Evolutionary conservation across 2,113 vertebrate genomes (phyloP).

Genomic region (Eolophus roseicapilla): DNA sequence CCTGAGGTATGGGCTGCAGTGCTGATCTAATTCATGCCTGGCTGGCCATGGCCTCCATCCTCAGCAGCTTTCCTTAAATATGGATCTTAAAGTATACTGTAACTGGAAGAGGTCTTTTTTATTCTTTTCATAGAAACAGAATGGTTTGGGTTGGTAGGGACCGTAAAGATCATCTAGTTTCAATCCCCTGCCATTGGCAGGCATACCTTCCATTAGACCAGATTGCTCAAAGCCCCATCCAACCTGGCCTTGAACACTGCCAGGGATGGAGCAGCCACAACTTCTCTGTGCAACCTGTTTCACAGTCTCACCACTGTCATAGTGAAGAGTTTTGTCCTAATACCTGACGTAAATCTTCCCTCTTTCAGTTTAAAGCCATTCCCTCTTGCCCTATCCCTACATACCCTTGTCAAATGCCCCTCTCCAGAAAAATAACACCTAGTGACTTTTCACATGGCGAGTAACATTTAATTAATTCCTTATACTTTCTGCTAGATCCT

Average conservation of each 20-base stretch:
- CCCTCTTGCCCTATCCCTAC: not conserved
- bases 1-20: not conserved
- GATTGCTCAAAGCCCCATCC: not conserved
- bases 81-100: not conserved
- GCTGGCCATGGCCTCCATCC: not conserved
- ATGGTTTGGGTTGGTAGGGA: not conserved
- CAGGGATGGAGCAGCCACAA: not conserved
- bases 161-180: not conserved
- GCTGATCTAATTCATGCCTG: not conserved
- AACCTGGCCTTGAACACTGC: not conserved
- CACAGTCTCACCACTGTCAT: not conserved
- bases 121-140: not conserved
- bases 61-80: not conserved
- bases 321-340: not conserved
- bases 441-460: not conserved
- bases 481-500: not conserved
- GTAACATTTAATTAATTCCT: not conserved
- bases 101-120: not conserved
- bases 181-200: not conserved
- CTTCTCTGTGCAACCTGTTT: not conserved
- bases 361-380: not conserved
- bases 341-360: not conserved
- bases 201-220: not conserved
- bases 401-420: not conserved
- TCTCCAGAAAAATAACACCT: not conserved